Percentiles rank a stretch among this genome's conserved stretches.
These are phyloP conservation scores for Drepana falcataria DNA, from an alignment of 2,888 invertebrate species.

Conservation along the genomic window DNA sequence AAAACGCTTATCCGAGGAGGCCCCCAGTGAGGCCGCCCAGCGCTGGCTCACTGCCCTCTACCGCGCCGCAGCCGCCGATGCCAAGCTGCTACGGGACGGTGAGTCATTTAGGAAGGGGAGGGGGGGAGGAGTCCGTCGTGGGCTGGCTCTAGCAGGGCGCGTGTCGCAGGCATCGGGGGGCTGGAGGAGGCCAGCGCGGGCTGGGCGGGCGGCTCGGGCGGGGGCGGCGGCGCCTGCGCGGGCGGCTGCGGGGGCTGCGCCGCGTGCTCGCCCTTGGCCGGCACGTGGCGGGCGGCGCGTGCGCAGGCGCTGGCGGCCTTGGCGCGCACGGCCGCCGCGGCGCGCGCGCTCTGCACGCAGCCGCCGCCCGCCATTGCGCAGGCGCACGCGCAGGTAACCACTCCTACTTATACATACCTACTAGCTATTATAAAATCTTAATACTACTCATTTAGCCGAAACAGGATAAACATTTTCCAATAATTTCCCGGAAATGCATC, in stretches of 20 bases:
- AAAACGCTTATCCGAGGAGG: slow-evolving; percentile 80
- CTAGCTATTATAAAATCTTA: too few relatives aligned
- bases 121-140: too few relatives aligned
- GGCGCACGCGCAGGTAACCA: slow-evolving; percentile 76
- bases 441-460: too few relatives aligned
- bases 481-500: too few relatives aligned
- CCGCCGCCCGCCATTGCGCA: slow-evolving; percentile 96
- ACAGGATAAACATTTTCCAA: too few relatives aligned
- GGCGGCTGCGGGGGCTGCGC: slow-evolving; percentile 62
- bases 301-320: slow-evolving; percentile 84
- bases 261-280: slow-evolving; percentile 31
- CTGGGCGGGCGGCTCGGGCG: slow-evolving; percentile 38
- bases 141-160: background rate
- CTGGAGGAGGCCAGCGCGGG: slow-evolving; percentile 44
- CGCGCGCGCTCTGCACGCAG: slow-evolving; percentile 89
- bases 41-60: slow-evolving; percentile 92
- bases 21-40: slow-evolving; percentile 92
- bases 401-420: too few relatives aligned
- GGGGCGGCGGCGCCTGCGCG: slow-evolving; percentile 33
- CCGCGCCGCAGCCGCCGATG: slow-evolving; percentile 86
- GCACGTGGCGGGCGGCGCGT: slow-evolving; percentile 78
- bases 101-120: background rate
- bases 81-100: slow-evolving; percentile 77
- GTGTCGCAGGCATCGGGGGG: slow-evolving; percentile 40
- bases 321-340: slow-evolving; percentile 76